phyloP scores from a whole-genome alignment of 2,797 vertebrate genomes.

The Dipus sagitta region DNA sequence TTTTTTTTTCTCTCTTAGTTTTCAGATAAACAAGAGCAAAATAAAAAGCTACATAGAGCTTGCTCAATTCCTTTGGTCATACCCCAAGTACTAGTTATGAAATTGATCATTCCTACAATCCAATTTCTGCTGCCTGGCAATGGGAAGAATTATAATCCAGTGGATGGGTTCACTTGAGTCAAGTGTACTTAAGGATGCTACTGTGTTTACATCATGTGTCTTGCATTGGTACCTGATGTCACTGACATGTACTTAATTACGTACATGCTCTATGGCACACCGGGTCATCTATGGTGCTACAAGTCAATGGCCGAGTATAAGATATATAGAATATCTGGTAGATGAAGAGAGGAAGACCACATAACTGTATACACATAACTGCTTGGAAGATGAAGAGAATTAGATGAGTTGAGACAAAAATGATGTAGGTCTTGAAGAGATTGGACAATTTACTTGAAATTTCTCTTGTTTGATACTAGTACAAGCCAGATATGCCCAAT shows the following conservation, averaged over 20 bases:
- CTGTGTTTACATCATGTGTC: background rate
- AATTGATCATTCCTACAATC: background rate
- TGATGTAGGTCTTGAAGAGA: background rate
- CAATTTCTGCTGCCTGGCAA: background rate
- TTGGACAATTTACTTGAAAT: background rate
- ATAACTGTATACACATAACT: background rate
- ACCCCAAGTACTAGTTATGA: background rate
- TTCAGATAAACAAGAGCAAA: slow-evolving; percentile 47
- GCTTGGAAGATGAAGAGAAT: background rate
- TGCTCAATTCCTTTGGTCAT: slow-evolving; percentile 15
- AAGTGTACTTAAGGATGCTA: background rate
- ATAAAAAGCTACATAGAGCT: background rate
- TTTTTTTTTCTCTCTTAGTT: slow-evolving; percentile 21
- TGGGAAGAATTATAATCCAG: slow-evolving; percentile 6
- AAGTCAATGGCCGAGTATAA: background rate
- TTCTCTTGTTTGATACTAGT: background rate
- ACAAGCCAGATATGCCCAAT: background rate
- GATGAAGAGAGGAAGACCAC: background rate
- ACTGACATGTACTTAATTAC: background rate
- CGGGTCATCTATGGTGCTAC: background rate
- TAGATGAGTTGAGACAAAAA: background rate
- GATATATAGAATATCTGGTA: background rate
- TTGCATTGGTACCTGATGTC: background rate
- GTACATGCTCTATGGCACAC: background rate
- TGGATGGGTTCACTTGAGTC: background rate